Conservation (phyloP, 2,797 vertebrate species). For the Acipenser oxyrinchus region DNA sequence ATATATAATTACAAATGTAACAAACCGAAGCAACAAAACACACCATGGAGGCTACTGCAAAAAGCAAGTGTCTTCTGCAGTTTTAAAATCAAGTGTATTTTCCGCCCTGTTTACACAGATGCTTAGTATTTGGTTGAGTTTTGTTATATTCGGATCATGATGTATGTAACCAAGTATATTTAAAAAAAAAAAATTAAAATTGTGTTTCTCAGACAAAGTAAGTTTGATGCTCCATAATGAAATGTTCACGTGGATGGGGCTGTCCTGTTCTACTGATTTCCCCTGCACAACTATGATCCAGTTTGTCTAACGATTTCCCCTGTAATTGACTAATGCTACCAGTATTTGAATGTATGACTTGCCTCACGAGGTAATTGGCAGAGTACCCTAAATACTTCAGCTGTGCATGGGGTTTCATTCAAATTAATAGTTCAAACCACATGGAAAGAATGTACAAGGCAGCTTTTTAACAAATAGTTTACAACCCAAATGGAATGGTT, state of each 20-base stretch:
- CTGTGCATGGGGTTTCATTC: not conserved
- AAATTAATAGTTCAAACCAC: no score
- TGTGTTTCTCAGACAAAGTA: constrained; percentile 17
- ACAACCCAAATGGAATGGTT: no score
- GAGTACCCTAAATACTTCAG: not conserved
- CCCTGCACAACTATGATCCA: not conserved
- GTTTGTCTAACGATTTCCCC: not conserved
- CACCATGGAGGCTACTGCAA: not conserved
- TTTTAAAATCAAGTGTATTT: not conserved
- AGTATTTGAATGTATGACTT: not conserved
- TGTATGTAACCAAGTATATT: constrained; percentile 15
- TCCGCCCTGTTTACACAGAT: constrained; percentile 32
- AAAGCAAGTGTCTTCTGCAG: not conserved
- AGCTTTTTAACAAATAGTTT: no score
- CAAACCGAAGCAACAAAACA: not conserved
- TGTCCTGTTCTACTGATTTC: not conserved
- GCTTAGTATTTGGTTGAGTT: constrained; percentile 13
- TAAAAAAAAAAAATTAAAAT: constrained; percentile 12
- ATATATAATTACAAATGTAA: not conserved
- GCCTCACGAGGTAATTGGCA: constrained; percentile 3
- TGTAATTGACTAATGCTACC: not conserved
- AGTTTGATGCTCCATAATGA: constrained; percentile 4
- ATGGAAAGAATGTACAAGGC: no score
- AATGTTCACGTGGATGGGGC: not conserved
- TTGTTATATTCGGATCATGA: constrained; percentile 8